Base-by-base conservation (phyloP, 1,140 invertebrate species). In the Drosophila virilis region DNA sequence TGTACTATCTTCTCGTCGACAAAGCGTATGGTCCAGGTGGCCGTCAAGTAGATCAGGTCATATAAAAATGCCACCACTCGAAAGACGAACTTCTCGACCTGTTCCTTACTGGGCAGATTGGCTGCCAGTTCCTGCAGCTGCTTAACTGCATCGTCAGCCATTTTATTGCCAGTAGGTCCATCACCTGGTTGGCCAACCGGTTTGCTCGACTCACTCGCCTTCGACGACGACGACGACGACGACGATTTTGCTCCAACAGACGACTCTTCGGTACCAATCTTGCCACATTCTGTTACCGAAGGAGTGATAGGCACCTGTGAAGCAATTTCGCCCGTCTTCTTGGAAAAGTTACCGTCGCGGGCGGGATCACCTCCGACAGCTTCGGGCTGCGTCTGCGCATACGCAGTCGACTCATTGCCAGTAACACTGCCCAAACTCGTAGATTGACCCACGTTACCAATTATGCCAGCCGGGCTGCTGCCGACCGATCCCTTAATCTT, bases 41-140 rank as follows among this genome's bases (percentile, higher is more conserved):
- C 73, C 1, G 77, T 65, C 13, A 84, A 67, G 12, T 74, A 73
- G 17, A 48, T 54, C 9, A 90, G 32, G 43, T 91, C 90, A 32
- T 91, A 91, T 1, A 88, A 1, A 38, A 91, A 85, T 10, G 86
- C 90, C 35, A 90, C 50, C 2, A 78, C 73, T 17, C 83, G 82
- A 13, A 91, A 91, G 12, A 85, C 62, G 33, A 74, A 88, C 45
- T 90, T 91, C 54, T 91, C 86, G 7, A 89, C 64, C 28, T 91
- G 86, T 33, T 90, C 67, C 42, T 74, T 81, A 64, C 74, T 75
- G 15, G 90, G 90, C 32, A 91, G 17, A 32, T 77, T 90, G 37
- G 78, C 77, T 15, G 78, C 55, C 1, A 70, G 52, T 0, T 84
- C 84, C 17, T 84, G 69, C 13, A 84, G 5, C 28, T 88, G 77